phyloP scores from a whole-genome alignment of 2,113 vertebrate genomes.

The Malurus melanocephalus region DNA sequence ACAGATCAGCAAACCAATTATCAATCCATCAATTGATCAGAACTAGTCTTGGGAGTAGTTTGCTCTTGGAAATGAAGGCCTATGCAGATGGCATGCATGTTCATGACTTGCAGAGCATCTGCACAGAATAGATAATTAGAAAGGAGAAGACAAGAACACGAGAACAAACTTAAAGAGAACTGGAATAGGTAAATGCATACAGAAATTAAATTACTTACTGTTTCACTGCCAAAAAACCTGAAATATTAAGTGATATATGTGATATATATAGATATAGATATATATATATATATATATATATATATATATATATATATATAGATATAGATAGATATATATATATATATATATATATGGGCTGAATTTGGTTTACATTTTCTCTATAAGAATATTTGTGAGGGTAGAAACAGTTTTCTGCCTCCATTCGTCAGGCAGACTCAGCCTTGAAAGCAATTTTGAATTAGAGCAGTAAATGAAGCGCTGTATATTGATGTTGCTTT shows the following conservation, averaged over 20 bases:
- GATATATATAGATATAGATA: too few species aligned
- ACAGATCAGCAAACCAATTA: constrained; percentile 33
- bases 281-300: too few species aligned
- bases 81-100: constrained; percentile 25
- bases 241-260: not conserved
- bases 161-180: not conserved
- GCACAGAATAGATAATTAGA: constrained; percentile 57
- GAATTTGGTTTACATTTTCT: not conserved
- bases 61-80: constrained; percentile 36
- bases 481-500: not conserved
- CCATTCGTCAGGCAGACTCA: not conserved
- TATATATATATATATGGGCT: too few species aligned
- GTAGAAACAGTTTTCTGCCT: not conserved
- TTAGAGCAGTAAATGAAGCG: not conserved
- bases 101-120: constrained; percentile 49
- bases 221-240: not conserved
- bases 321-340: too few species aligned
- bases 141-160: not conserved
- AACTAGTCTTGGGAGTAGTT: constrained; percentile 54
- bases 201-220: not conserved
- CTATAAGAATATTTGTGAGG: not conserved
- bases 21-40: constrained; percentile 54
- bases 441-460: not conserved
- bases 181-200: not conserved
- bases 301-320: too few species aligned